These are phyloP conservation scores for Hartigia nigra DNA, from an alignment of 2,888 invertebrate genomes.

Conservation along the genomic window DNA sequence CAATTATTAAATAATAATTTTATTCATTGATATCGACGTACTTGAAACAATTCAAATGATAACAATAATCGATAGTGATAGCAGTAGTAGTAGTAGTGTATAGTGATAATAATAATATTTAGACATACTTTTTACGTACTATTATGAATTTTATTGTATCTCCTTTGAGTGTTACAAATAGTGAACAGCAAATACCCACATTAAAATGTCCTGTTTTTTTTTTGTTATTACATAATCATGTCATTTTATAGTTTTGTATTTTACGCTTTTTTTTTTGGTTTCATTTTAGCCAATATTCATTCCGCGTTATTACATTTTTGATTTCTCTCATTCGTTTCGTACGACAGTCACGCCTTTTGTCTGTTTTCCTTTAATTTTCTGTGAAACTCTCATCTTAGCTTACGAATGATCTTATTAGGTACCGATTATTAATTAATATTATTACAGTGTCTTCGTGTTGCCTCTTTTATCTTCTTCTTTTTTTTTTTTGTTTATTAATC, in stretches of 20 bases:
- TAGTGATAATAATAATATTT: background rate
- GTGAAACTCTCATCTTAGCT: background rate
- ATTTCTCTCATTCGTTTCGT: background rate
- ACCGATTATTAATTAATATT: background rate
- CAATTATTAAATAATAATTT: no score
- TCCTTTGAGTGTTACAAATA: slow-evolving; percentile 48
- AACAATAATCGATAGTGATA: background rate
- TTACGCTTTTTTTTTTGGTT: slow-evolving; percentile 2
- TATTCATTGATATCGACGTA: no score
- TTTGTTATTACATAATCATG: slow-evolving; percentile 20
- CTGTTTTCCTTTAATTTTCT: background rate
- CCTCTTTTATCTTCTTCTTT: background rate
- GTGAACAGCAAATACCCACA: slow-evolving; percentile 62
- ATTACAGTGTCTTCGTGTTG: background rate
- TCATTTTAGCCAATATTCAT: background rate
- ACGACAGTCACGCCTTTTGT: background rate
- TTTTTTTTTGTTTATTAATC: background rate
- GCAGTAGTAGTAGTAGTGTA: background rate
- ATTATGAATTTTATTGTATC: slow-evolving; percentile 60
- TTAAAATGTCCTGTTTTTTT: slow-evolving; percentile 43
- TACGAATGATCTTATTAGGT: background rate
- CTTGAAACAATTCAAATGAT: no score
- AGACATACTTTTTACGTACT: slow-evolving; percentile 38
- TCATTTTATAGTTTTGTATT: background rate
- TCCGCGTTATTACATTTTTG: background rate